These are phyloP conservation scores for Dolichopus griseipennis DNA, from an alignment of 2,888 invertebrate species.

Conservation along the genomic window DNA sequence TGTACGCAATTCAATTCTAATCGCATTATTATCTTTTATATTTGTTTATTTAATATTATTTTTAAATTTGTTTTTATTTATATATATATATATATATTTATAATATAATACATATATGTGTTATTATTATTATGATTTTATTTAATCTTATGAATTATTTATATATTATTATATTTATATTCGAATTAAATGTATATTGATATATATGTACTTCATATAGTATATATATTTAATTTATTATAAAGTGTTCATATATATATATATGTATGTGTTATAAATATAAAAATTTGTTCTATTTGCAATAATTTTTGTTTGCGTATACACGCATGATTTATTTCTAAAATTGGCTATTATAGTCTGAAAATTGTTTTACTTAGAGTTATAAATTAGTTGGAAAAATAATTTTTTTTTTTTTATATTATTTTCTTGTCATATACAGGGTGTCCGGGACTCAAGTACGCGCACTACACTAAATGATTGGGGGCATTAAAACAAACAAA, in stretches of 20 bases:
- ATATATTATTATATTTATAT: neutral
- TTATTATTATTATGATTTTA: neutral
- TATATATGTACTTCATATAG: too few relatives aligned
- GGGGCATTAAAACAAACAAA: too few relatives aligned
- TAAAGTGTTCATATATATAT: too few relatives aligned
- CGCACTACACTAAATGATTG: too few relatives aligned
- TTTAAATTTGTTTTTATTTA: too few relatives aligned
- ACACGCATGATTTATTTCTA: constrained; percentile 1
- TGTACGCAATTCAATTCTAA: constrained; percentile 6
- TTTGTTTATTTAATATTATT: neutral
- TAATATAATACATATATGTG: neutral
- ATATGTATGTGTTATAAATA: too few relatives aligned
- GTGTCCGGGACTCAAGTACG: too few relatives aligned
- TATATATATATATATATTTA: neutral
- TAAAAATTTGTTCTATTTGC: too few relatives aligned
- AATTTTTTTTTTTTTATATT: neutral
- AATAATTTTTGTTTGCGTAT: neutral
- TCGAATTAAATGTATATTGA: too few relatives aligned
- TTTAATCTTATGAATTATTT: constrained; percentile 6
- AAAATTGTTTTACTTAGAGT: neutral
- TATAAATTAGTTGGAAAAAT: neutral
- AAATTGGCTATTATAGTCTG: neutral
- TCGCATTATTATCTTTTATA: neutral
- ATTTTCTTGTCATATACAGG: too few relatives aligned
- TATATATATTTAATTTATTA: too few relatives aligned